Conservation (phyloP, 2,113 vertebrate genomes). For the Aptenodytes patagonicus region DNA sequence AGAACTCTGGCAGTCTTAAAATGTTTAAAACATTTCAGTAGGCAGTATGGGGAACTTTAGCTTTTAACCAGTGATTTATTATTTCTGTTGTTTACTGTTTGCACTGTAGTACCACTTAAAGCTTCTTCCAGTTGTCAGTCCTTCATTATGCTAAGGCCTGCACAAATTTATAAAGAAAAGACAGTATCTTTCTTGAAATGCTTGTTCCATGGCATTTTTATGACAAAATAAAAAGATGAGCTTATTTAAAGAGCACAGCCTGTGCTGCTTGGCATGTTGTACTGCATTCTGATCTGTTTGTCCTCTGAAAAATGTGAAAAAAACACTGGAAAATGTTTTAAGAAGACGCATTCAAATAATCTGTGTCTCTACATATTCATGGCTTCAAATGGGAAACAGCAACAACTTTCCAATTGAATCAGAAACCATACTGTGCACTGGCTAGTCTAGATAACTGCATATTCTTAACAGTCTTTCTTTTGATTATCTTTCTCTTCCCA, state of each 20-base stretch:
- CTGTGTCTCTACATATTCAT: not conserved
- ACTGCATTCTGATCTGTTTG: not conserved
- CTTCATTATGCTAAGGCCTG: not conserved
- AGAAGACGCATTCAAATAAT: not conserved
- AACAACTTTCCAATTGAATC: not conserved
- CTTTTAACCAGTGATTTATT: not conserved
- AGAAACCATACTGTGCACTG: not conserved
- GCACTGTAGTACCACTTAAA: not conserved
- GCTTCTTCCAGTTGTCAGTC: not conserved
- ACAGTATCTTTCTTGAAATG: not conserved
- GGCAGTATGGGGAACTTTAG: not conserved
- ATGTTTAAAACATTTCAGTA: not conserved
- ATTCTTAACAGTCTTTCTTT: not conserved
- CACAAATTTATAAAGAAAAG: not conserved
- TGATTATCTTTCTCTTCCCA: constrained; percentile 13
- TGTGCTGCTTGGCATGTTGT: not conserved
- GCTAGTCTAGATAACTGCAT: not conserved
- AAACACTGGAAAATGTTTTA: not conserved
- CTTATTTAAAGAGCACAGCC: not conserved
- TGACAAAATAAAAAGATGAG: not conserved
- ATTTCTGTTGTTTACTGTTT: not conserved
- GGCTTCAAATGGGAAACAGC: not conserved
- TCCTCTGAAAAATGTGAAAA: not conserved
- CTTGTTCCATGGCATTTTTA: not conserved
- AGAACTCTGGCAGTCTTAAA: not conserved